Base-by-base conservation (phyloP, 2,113 vertebrate species). In the Cephalopholis sonnerati region DNA sequence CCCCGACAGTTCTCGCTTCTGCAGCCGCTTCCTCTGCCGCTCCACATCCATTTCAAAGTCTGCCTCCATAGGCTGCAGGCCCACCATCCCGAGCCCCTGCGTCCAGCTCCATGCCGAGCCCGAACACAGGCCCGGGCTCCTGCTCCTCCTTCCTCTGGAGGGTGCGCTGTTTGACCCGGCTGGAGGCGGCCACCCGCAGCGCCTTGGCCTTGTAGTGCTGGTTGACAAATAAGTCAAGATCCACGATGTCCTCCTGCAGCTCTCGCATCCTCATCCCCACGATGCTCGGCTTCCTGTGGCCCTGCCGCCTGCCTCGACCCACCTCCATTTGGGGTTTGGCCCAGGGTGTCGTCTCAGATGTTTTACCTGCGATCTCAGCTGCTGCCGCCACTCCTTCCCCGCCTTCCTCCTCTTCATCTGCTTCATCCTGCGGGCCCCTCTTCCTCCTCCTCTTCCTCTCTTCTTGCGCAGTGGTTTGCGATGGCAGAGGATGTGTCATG, bases 221-320 rank as follows among this genome's bases (percentile, higher is more conserved):
- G 88, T 94, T 93, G 3, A 95, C 94, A 72, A 97, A 97, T 1
- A 92, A 94, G 90, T 98, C 97, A 51, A 97, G 93, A 77, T 98
- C 97, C 87, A 98, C 94, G 7, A 98, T 98, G 84, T 96, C 95
- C 59, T 95, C 96, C 10, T 81, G 86, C 0, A 1, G 1, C 12
- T 88, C 77, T 25, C 85, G 90, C 51, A 86, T 50, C 73, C 68
- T 92, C 62, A 86, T 86, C 0, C 92, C 92, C 78, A 97, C 90
- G 0, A 97, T 96, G 89, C 90, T 94, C 1, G 95, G 94, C 16
- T 80, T 90, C 57, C 8, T 70, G 25, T 12, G 64, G 16, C 57
- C 67, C 58, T 65, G 84, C 89, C 0, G 74, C 51, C 0, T 25
- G 24, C 36, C 67, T 10, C 1, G 53, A 17, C 55, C 79, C 53